phyloP scores from a whole-genome alignment of 2,797 vertebrate species.

The Hirundo rustica region DNA sequence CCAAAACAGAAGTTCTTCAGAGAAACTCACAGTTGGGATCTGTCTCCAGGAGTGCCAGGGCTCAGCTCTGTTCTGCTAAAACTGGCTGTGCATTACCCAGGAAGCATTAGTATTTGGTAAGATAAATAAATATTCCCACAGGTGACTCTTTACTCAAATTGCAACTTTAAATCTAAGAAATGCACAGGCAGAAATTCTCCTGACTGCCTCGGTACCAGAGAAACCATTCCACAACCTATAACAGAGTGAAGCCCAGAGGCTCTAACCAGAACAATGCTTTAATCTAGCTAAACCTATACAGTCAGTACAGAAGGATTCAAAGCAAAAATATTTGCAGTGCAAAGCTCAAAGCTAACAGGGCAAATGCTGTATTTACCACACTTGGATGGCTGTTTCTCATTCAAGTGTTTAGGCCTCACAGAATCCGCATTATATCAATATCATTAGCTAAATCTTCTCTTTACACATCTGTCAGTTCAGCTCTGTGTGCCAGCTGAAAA shows the following conservation, averaged over 20 bases:
- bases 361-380: background rate
- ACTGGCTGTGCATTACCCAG: background rate
- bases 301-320: background rate
- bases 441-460: constrained; percentile 27
- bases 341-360: background rate
- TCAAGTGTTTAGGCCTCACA: background rate
- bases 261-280: background rate
- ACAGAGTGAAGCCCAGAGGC: background rate
- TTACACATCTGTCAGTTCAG: constrained; percentile 48
- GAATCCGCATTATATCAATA: constrained; percentile 19
- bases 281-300: background rate
- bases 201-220: background rate
- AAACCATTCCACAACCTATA: background rate
- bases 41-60: background rate
- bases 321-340: background rate
- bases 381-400: background rate
- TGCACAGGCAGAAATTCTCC: background rate
- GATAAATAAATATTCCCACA: background rate
- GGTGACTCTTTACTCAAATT: background rate
- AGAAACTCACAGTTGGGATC: background rate
- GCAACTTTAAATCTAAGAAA: background rate
- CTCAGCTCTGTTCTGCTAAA: background rate
- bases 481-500: background rate
- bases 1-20: background rate
- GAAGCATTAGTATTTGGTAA: background rate